phyloP scores from a whole-genome alignment of 2,113 vertebrate species.

The Pseudolaguvia tuberculata region DNA sequence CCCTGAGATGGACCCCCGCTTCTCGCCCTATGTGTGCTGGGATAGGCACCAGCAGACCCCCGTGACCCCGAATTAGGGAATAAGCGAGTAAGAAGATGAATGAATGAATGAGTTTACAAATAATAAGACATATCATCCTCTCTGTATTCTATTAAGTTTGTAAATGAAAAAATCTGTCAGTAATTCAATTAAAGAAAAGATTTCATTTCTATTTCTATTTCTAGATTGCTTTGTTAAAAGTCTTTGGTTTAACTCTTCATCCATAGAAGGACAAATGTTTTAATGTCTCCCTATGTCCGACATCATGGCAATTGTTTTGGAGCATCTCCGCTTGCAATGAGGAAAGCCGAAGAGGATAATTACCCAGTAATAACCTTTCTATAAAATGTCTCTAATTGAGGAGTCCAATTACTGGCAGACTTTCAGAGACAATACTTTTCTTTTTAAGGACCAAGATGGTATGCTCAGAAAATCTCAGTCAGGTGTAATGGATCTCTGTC shows the following conservation, averaged over 20 bases:
- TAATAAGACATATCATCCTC: neutral
- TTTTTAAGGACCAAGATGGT: constrained; percentile 22
- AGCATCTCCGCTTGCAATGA: constrained; percentile 15
- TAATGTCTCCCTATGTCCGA: constrained; percentile 16
- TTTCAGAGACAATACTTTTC: constrained; percentile 21
- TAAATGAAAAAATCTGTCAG: neutral
- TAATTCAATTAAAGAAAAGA: neutral
- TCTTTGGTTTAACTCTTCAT: neutral
- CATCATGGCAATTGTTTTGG: constrained; percentile 11
- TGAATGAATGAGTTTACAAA: no score
- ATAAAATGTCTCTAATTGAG: constrained; percentile 29
- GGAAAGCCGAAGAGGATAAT: constrained; percentile 37
- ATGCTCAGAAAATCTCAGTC: constrained; percentile 10
- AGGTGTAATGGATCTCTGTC: constrained; percentile 25
- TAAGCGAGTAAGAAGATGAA: no score
- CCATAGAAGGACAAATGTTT: constrained; percentile 11
- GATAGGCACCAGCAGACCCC: no score
- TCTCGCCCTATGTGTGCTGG: no score
- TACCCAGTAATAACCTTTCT: constrained; percentile 37
- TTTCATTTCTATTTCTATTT: neutral
- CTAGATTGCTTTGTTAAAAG: neutral
- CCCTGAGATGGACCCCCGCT: no score
- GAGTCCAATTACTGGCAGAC: constrained; percentile 23
- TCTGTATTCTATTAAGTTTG: neutral
- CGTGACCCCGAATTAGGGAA: no score